Evolutionary conservation across 2,113 vertebrate genomes (phyloP), one percentile per base, ranked within the genome.

Genomic region (Vanacampus margaritifer): DNA sequence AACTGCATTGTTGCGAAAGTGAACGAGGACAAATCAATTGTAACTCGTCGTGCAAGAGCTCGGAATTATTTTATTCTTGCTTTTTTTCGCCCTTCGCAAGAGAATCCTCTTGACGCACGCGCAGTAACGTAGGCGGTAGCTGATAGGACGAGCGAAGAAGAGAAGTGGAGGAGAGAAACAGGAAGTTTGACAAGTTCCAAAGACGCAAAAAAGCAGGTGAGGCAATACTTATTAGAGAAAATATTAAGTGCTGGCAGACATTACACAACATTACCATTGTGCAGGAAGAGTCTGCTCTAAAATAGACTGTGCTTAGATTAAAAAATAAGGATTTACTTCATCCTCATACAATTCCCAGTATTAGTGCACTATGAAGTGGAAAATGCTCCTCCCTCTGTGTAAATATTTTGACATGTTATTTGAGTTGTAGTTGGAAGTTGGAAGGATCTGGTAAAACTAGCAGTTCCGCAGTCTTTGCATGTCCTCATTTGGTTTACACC

Each of bases 101-200:
- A 17, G 54, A 57, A 32, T 6, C 26, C 7, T 57, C 54, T 32
- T 32, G 14, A 57, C 54, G 54, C 54, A 57, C 26, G 54, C 54
- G 54, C 26, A 57, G 1, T 57, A 14, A 57, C 54, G 54, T 14
- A 32, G 5, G 54, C 13, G 13, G 26, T 26, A 32, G 54, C 26
- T 17, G 13, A 56, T 13, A 14, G 54, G 13, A 32, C 26, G 16
- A 57, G 54, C 39, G 39, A 43, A 43, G 60, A 62, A 43, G 39
- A 26, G 26, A 62, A 39, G 60, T 41, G n/a, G 35, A 43, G 36
- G 59, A 43, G 23, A 6, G 39, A 16, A 53, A 26, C 46, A 62
- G 46, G 58, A 58, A 71, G 23, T 62, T 62, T 14, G 17, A 35
- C 56, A 58, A 58, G 35, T 41, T 62, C 36, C n/a, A 43, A 26